Conservation (phyloP, 2,888 invertebrate species). For the Stenodera caucasica region DNA sequence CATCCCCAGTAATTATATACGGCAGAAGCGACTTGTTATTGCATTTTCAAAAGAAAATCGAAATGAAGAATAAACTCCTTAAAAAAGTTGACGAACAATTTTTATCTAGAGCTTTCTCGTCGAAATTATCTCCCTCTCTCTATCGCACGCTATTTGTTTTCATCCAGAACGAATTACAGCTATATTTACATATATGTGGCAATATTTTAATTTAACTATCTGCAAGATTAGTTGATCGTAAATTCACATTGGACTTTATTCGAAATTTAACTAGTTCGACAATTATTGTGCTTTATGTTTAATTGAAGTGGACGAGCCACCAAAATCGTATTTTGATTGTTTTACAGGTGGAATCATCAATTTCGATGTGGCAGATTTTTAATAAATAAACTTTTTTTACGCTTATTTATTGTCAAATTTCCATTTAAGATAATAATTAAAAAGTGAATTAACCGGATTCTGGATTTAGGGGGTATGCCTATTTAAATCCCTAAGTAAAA, state of each 20-base stretch:
- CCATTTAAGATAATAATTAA: too few species aligned
- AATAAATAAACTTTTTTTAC: too few species aligned
- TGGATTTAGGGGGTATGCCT: slow-evolving; percentile 16
- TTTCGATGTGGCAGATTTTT: too few species aligned
- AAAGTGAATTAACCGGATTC: slow-evolving; percentile 20
- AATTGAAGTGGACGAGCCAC: slow-evolving; percentile 12
- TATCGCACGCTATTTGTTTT: background rate
- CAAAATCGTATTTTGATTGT: too few species aligned
- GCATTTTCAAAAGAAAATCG: slow-evolving; percentile 29
- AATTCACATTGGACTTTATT: slow-evolving; percentile 22
- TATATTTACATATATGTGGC: background rate
- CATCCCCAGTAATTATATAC: slow-evolving; percentile 27
- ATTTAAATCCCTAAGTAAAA: background rate
- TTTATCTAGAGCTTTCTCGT: slow-evolving; percentile 19
- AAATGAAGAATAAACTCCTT: slow-evolving; percentile 30
- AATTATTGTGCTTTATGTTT: slow-evolving; percentile 23
- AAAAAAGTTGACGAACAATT: slow-evolving; percentile 26
- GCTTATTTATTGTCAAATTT: too few species aligned
- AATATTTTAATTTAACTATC: background rate
- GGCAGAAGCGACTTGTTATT: slow-evolving; percentile 28
- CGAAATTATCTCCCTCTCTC: slow-evolving; percentile 14
- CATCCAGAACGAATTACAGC: background rate
- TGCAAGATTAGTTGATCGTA: slow-evolving; percentile 27
- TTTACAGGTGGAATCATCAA: too few species aligned
- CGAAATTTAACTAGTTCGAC: slow-evolving; percentile 15